phyloP scores from a whole-genome alignment of 2,113 vertebrate genomes.

The Solea senegalensis region DNA sequence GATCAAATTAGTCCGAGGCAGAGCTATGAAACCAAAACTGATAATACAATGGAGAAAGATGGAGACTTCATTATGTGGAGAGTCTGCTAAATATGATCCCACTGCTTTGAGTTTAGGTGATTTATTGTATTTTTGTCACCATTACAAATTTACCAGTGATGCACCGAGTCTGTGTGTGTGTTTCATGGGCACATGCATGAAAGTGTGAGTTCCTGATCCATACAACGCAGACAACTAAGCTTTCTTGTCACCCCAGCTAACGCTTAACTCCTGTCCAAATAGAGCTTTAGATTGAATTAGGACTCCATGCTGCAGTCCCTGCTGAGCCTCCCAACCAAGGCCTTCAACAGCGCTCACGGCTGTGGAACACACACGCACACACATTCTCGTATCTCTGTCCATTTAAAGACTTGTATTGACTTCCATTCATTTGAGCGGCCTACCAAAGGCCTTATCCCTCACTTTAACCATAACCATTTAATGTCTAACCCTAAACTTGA shows the following conservation, averaged over 20 bases:
- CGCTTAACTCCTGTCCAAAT: slow-evolving; percentile 88
- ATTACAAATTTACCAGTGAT: background rate
- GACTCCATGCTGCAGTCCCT: slow-evolving; percentile 84
- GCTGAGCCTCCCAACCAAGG: slow-evolving; percentile 83
- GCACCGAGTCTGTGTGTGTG: background rate
- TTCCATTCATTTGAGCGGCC: no score
- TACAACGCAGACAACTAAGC: slow-evolving; percentile 75
- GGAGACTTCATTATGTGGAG: slow-evolving; percentile 28
- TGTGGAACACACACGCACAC: slow-evolving; percentile 44
- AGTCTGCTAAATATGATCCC: slow-evolving; percentile 26
- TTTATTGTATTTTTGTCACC: slow-evolving; percentile 12
- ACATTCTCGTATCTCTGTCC: background rate
- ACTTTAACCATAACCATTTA: no score
- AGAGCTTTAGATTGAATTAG: slow-evolving; percentile 91
- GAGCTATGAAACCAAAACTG: slow-evolving; percentile 42
- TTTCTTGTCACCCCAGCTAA: slow-evolving; percentile 80
- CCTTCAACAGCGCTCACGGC: slow-evolving; percentile 81
- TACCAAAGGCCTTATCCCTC: no score
- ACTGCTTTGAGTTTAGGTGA: slow-evolving; percentile 9
- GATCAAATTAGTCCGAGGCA: slow-evolving; percentile 52
- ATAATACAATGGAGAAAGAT: slow-evolving; percentile 33
- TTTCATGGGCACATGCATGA: background rate
- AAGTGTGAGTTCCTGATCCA: slow-evolving; percentile 64
- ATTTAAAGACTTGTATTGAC: no score
- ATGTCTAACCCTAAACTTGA: no score